Percentiles rank a stretch among this genome's conserved stretches.
These are phyloP conservation scores for Atopsyche davidsoni DNA, from an alignment of 1,140 invertebrate species.

Conservation along the genomic window DNA sequence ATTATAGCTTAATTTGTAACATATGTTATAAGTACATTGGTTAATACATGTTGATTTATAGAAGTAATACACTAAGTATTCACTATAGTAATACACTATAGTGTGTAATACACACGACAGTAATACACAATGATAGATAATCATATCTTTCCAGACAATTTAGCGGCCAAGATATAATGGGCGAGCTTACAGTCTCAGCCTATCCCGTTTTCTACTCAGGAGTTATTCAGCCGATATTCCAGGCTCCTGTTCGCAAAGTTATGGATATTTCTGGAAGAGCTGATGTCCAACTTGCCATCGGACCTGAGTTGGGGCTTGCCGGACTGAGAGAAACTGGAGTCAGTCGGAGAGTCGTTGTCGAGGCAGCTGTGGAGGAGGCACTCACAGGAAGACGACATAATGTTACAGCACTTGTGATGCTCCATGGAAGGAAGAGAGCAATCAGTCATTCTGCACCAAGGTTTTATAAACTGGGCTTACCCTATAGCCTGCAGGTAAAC, in stretches of 20 bases:
- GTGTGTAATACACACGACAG: too few species aligned
- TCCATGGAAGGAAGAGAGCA: conserved; percentile 77
- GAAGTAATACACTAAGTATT: too few species aligned
- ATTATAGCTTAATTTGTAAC: not conserved
- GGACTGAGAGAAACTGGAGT: conserved; percentile 64
- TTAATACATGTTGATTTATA: too few species aligned
- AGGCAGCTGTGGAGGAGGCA: conserved; percentile 74
- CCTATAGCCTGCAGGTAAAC: conserved; percentile 76
- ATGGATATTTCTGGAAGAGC: conserved; percentile 72
- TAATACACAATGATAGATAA: too few species aligned
- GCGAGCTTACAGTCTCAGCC: conserved; percentile 68
- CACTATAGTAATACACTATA: too few species aligned
- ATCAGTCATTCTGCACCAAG: conserved; percentile 76
- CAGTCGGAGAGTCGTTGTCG: conserved; percentile 66
- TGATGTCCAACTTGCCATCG: conserved; percentile 63
- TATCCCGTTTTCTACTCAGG: conserved; percentile 72
- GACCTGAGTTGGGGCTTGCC: conserved; percentile 63
- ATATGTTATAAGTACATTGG: too few species aligned
- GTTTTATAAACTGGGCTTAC: conserved; percentile 81
- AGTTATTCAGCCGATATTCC: conserved; percentile 72
- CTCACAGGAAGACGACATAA: conserved; percentile 78
- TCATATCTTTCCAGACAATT: conserved; percentile 43
- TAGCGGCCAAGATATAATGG: conserved; percentile 74
- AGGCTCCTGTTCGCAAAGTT: conserved; percentile 67
- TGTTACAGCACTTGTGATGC: conserved; percentile 60